phyloP scores from a whole-genome alignment of 2,888 invertebrate species.

The Fragum fragum region DNA sequence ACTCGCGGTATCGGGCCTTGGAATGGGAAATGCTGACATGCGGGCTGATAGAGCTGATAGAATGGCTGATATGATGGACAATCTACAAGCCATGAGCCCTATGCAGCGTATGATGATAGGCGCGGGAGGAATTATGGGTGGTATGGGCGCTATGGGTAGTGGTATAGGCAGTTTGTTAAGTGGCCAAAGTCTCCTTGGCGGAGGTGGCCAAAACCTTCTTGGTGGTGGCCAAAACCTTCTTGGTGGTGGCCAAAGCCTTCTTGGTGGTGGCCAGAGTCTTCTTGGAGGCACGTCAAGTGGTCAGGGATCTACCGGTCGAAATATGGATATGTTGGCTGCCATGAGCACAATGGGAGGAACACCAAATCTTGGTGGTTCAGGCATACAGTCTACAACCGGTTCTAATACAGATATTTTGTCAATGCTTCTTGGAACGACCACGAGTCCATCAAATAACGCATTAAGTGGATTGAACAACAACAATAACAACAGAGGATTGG shows the following conservation, averaged over 20 bases:
- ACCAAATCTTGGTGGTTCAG: neutral
- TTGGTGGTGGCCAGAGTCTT: no score
- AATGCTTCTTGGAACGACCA: neutral
- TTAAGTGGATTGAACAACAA: neutral
- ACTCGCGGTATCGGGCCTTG: neutral
- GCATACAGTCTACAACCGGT: neutral
- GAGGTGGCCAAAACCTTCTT: neutral
- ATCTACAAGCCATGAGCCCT: conserved; percentile 21
- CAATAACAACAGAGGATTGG: neutral
- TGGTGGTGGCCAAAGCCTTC: neutral
- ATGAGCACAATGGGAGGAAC: neutral
- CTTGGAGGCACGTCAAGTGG: no score
- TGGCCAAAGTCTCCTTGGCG: neutral
- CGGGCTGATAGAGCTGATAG: conserved; percentile 16
- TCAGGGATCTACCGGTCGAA: neutral
- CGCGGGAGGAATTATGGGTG: neutral
- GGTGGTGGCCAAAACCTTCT: neutral
- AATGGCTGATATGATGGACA: conserved; percentile 30
- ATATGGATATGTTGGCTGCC: neutral
- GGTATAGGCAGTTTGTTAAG: neutral
- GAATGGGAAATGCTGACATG: neutral
- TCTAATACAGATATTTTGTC: conserved; percentile 2
- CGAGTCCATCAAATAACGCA: neutral
- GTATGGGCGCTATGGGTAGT: neutral
- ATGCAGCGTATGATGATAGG: conserved; percentile 1